Evolutionary conservation across 2,888 invertebrate genomes (phyloP).

Genomic region (Oeneis ivallda): DNA sequence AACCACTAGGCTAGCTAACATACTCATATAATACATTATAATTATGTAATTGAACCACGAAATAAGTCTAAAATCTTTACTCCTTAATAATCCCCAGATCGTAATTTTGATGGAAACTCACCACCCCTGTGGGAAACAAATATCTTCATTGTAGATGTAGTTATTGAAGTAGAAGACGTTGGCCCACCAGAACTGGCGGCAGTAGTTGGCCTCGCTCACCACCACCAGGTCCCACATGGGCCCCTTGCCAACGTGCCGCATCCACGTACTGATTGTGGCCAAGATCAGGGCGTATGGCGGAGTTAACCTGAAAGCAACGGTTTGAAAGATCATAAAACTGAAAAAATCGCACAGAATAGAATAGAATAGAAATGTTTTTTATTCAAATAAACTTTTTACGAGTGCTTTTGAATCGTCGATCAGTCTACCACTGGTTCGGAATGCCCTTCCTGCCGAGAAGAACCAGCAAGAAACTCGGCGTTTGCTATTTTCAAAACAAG

Average conservation of each 20-base stretch:
- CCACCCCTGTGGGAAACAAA: slow-evolving; percentile 67
- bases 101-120: slow-evolving; percentile 41
- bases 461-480: too few relatives aligned
- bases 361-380: too few relatives aligned
- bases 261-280: slow-evolving; percentile 60
- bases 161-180: slow-evolving; percentile 73
- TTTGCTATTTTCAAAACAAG: too few relatives aligned
- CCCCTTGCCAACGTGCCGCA: slow-evolving; percentile 59
- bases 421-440: too few relatives aligned
- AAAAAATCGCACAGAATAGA: too few relatives aligned
- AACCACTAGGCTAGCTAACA: too few relatives aligned
- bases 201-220: slow-evolving; percentile 56
- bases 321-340: neutral
- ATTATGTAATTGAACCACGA: too few relatives aligned
- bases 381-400: too few relatives aligned
- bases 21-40: too few relatives aligned
- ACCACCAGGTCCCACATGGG: slow-evolving; percentile 67
- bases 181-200: slow-evolving; percentile 74
- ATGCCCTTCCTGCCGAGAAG: too few relatives aligned
- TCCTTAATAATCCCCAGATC: neutral
- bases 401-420: too few relatives aligned
- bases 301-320: slow-evolving; percentile 53
- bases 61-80: too few relatives aligned
- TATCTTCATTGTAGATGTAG: slow-evolving; percentile 59
- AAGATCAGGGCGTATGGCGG: slow-evolving; percentile 66